These are phyloP conservation scores for Lasioglossum villosulum DNA, from an alignment of 2,888 invertebrate species.

Conservation along the genomic window DNA sequence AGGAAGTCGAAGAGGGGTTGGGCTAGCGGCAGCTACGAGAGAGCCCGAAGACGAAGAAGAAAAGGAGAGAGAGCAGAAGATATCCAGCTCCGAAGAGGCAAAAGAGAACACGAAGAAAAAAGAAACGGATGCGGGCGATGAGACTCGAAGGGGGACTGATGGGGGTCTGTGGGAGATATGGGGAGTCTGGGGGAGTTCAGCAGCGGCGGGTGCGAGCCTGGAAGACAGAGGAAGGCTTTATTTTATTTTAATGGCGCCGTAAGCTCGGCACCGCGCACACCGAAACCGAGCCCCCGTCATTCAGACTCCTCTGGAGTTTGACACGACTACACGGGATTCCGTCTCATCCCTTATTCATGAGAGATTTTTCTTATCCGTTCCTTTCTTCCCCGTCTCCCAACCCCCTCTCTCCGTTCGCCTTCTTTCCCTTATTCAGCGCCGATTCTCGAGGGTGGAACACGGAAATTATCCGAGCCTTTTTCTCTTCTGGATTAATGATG, in stretches of 20 bases:
- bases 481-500: neutral
- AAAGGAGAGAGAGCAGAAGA: slow-evolving; percentile 35
- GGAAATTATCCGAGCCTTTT: neutral
- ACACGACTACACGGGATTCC: slow-evolving; percentile 71
- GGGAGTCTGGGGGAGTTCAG: slow-evolving; percentile 18
- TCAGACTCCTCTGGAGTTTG: slow-evolving; percentile 64
- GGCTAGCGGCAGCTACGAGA: neutral
- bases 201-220: slow-evolving; percentile 51
- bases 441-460: neutral
- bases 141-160: slow-evolving; percentile 6
- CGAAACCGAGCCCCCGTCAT: slow-evolving; percentile 73
- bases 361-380: slow-evolving; percentile 22
- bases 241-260: slow-evolving; percentile 80
- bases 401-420: neutral
- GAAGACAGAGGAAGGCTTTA: slow-evolving; percentile 74
- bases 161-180: neutral
- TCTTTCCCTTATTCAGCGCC: neutral
- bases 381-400: neutral
- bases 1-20: slow-evolving; percentile 13
- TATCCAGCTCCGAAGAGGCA: slow-evolving; percentile 15
- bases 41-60: neutral
- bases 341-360: slow-evolving; percentile 81
- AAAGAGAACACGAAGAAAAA: slow-evolving; percentile 44
- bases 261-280: slow-evolving; percentile 70
- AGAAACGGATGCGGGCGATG: slow-evolving; percentile 53